phyloP scores from a whole-genome alignment of 2,797 vertebrate genomes.

The Crypturellus tataupa region DNA sequence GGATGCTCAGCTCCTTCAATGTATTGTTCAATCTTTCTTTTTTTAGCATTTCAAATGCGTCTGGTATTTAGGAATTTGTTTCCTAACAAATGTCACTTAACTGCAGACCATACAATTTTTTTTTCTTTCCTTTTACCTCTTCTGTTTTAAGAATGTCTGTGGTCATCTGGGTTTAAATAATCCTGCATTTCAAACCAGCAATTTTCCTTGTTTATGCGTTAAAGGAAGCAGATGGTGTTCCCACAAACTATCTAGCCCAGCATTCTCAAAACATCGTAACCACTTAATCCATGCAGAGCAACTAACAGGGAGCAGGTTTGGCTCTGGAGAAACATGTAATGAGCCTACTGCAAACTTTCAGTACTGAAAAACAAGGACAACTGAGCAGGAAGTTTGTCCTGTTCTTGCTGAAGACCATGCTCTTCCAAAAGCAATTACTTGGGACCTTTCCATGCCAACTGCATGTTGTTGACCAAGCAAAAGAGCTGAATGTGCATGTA shows the following conservation, averaged over 20 bases:
- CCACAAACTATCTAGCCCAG: conserved; percentile 62
- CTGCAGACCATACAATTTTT: conserved; percentile 5
- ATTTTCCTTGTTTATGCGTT: conserved; percentile 81
- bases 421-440: conserved; percentile 17
- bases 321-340: conserved; percentile 18
- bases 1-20: background rate
- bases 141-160: conserved; percentile 77
- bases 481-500: conserved; percentile 72
- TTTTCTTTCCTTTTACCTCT: conserved; percentile 29
- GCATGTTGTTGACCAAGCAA: conserved; percentile 58
- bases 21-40: background rate
- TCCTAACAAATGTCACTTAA: conserved; percentile 76
- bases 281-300: conserved; percentile 23
- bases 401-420: background rate
- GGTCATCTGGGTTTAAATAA: conserved; percentile 76
- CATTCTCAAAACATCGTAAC: conserved; percentile 54
- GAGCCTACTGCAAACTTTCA: background rate
- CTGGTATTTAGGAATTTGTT: conserved; percentile 58
- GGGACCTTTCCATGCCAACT: conserved; percentile 51
- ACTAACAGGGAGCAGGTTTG: conserved; percentile 15
- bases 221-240: conserved; percentile 81
- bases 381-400: conserved; percentile 13
- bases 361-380: conserved; percentile 28
- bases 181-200: conserved; percentile 76
- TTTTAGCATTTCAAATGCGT: background rate